Base-by-base conservation (phyloP, 2,888 invertebrate species). In the Tigriopus californicus region DNA sequence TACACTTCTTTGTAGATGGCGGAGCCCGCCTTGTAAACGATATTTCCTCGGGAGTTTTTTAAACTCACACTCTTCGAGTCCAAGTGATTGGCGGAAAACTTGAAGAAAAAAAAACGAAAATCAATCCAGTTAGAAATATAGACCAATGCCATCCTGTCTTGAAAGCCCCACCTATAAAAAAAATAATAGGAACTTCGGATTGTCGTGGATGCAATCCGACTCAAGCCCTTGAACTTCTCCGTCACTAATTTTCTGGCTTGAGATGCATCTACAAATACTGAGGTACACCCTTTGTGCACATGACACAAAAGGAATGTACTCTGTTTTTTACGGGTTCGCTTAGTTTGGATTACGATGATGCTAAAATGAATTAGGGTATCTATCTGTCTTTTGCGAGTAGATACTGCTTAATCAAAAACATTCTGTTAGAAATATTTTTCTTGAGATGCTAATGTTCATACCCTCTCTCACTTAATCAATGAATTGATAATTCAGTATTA, bases 1-100 rank as follows among this genome's bases (percentile, higher is more conserved):
- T 20, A 51, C 52, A 22, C 24, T 51, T 51, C 52, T 12, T 46
- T 18, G 25, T 57, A 57, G 1, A 46, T 18, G n/a, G 57, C 57
- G 22, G 22, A 15, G 1, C 57, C 57, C 8, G 57, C 22, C 15
- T 24, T 42, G 15, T 41, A 25, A 13, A 41, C 5, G 11, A 24
- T 20, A 24, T 57, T 57, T 44, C 57, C 57, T 10, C 57, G 57
- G n/a, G 44, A 20, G 15, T 57, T 57, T n/a, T 57, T 57, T 13
- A 57, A 25, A 12, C 22, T 20, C 18, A 46, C 46, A 20, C 46
- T 57, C 18, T 44, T 42, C 12, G 57, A 46, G 22, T 57, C 57
- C 42, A 57, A n/a, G 2, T 41, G 54, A 41, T 54, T 33, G n/a
- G 54, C 40, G n/a, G n/a, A 40, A 18, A 54, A 41, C 54, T 41